Base-by-base conservation (phyloP, 2,888 invertebrate species). In the Melinaea menophilus region DNA sequence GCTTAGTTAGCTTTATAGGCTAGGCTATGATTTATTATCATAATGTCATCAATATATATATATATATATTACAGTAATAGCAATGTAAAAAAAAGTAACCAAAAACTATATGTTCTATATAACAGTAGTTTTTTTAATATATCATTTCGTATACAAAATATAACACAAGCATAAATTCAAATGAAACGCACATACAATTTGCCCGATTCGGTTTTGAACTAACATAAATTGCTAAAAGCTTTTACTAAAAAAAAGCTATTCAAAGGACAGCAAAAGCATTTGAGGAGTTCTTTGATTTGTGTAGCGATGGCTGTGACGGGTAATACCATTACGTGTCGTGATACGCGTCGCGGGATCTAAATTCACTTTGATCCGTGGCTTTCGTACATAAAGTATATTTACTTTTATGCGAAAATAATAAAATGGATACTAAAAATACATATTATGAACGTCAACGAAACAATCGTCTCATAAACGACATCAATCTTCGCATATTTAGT, bases 251-350 rank as follows among this genome's bases (percentile, higher is more conserved):
- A 51, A 51, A 5, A 9, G 5, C 9, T 31, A 51, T 31, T 31
- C n/a, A 64, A 64, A 64, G 61, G 58, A 64, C 58, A 64, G 59
- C 59, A 56, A 54, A 63, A 56, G 59, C 59, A 59, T 57, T 54
- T 56, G 34, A 56, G 46, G 31, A 63, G 59, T 60, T 63, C 63
- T 63, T 63, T 63, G 63, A 63, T 63, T 59, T 63, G 54, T 56
- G 46, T 56, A 58, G 61, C 54, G 58, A 64, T 64, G 57, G 56
- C 59, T 58, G 61, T 58, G 64, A 58, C 64, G 58, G 58, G 64
- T 61, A 64, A 64, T 64, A 58, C 61, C 64, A 64, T 64, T 61
- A 61, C 58, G 61, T 22, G 61, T 55, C 57, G 57, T 58, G 60
- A 56, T 45, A 11, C 51, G 22, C 47, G 56, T 37, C 56, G 56